A percentile compares a stretch with the other conserved stretches of the same genome.
These are phyloP conservation scores for Sardina pilchardus DNA, from an alignment of 2,113 vertebrate species.

Conservation along the genomic window DNA sequence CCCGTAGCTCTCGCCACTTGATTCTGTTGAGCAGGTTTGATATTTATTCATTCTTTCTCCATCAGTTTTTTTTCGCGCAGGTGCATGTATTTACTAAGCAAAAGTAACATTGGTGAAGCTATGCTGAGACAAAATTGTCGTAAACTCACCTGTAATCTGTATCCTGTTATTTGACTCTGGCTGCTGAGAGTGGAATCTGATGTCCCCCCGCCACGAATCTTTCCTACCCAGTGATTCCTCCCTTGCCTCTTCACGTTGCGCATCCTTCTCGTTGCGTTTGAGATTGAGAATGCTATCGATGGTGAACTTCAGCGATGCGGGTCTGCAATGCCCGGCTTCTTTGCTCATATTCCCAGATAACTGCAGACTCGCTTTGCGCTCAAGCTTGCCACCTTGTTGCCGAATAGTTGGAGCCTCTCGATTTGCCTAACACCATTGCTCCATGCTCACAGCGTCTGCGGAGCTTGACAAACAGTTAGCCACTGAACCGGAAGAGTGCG, in stretches of 20 bases:
- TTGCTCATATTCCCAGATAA: conserved; percentile 71
- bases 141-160: not conserved
- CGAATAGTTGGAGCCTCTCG: conserved; percentile 42
- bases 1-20: conserved; percentile 30
- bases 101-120: not conserved
- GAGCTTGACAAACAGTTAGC: conserved; percentile 49
- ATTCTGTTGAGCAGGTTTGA: conserved; percentile 53
- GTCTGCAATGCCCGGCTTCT: conserved; percentile 60
- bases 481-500: conserved; percentile 65
- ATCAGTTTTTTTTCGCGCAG: not conserved
- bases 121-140: not conserved
- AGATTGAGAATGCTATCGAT: conserved; percentile 76
- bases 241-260: not conserved
- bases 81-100: not conserved
- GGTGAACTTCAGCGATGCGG: conserved; percentile 71
- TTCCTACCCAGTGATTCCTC: not conserved
- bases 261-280: conserved; percentile 43
- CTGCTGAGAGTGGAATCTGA: not conserved
- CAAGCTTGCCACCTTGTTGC: conserved; percentile 29
- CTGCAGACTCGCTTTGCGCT: conserved; percentile 42
- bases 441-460: conserved; percentile 51
- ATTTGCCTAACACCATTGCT: conserved; percentile 66
- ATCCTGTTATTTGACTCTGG: not conserved
- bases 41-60: conserved; percentile 12
- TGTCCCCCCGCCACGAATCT: not conserved